Base-by-base conservation (phyloP, 2,113 vertebrate genomes). In the Nibea albiflora region DNA sequence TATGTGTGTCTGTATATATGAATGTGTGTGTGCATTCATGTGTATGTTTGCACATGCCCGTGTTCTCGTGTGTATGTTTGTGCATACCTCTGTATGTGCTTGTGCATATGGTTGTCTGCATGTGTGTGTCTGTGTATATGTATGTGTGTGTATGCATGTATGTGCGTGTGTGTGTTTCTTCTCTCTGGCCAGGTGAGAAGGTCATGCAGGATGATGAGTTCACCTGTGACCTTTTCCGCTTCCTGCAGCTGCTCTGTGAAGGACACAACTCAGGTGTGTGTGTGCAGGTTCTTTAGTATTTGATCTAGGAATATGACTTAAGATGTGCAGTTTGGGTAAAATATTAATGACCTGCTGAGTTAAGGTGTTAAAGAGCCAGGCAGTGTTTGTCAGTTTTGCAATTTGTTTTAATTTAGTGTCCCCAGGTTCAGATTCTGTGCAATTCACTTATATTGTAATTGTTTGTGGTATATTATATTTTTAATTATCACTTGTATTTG, bases 151-250 rank as follows among this genome's bases (percentile, higher is more conserved):
- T 74, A 67, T 63, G 44, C 17, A 52, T 76, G 47, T 65, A 35
- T 89, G 79, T 63, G 58, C 5, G 74, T 66, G 80, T 76, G 85
- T 87, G 39, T 87, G 39, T 85, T 54, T 91, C 52, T 90, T 89
- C 82, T 85, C 92, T 88, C 80, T 65, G 83, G 83, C 31, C 95
- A 99, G 98, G 97, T 92, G 97, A 99, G 89, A 99, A 99, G 87
- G 98, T 98, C 89, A 97, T 99, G 94, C 98, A 97, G 91, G 97
- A 98, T 68, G 97, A 98, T 57, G 97, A 98, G 88, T 99, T 99
- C 85, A 98, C 97, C 80, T 98, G 97, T 94, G 98, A 98, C 93
- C 97, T 99, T 90, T 99, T 99, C 95, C 96, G 97, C 82, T 99
- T 99, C 95, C 96, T 99, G 66, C 97, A 99, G 4, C 95, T 99